These are phyloP conservation scores for Tiliacea citrago DNA, from an alignment of 2,888 invertebrate genomes.

Conservation along the genomic window DNA sequence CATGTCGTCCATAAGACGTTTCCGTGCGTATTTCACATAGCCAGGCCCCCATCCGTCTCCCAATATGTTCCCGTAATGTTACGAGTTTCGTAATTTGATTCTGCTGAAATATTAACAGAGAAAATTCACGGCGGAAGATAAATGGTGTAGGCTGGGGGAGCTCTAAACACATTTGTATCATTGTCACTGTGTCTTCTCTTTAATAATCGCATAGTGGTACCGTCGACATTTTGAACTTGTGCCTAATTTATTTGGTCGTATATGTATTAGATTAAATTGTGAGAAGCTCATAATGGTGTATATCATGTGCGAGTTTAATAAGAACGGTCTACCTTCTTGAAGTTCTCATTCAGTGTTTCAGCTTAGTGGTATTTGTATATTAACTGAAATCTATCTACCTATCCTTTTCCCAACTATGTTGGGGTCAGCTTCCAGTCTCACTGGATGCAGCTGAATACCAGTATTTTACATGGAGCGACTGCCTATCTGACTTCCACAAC, in stretches of 20 bases:
- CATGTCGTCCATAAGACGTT: conserved; percentile 78
- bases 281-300: conserved; percentile 28
- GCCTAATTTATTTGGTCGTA: conserved; percentile 28
- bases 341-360: conserved; percentile 8
- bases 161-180: conserved; percentile 69
- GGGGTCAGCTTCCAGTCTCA: too few species aligned
- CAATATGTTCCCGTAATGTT: conserved; percentile 81
- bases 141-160: conserved; percentile 70
- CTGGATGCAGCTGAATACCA: too few species aligned
- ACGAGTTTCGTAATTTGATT: conserved; percentile 87
- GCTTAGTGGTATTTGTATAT: too few species aligned
- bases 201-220: conserved; percentile 57
- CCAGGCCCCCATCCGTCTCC: conserved; percentile 79
- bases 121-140: conserved; percentile 80
- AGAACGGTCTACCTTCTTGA: neutral
- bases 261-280: conserved; percentile 47
- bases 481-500: too few species aligned
- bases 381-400: too few species aligned
- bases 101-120: conserved; percentile 86
- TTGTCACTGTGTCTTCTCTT: conserved; percentile 63
- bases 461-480: too few species aligned
- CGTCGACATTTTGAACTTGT: conserved; percentile 62
- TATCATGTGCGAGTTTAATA: conserved; percentile 14
- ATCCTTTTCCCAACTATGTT: too few species aligned
- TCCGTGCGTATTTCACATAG: conserved; percentile 79